Conservation (phyloP, 2,797 vertebrate species). For the Kryptolebias ocellatus region DNA sequence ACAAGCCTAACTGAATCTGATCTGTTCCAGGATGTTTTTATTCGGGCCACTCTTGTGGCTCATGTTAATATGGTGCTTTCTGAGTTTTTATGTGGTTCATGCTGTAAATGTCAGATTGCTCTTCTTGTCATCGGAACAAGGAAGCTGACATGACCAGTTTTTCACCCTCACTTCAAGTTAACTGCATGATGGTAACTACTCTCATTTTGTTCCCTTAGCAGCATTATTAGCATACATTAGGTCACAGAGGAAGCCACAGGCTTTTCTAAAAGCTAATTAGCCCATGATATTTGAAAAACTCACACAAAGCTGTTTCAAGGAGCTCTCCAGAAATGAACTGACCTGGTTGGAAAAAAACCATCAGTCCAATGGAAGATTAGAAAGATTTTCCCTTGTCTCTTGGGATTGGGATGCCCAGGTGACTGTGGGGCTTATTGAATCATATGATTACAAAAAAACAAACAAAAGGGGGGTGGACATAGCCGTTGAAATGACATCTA, state of each 20-base stretch:
- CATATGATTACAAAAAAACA: too few species aligned
- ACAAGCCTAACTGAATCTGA: background rate
- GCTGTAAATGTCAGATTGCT: background rate
- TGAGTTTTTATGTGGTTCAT: background rate
- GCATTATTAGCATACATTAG: slow-evolving; percentile 1
- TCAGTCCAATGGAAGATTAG: background rate
- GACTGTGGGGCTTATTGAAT: too few species aligned
- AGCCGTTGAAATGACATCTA: too few species aligned
- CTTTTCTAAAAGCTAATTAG: background rate
- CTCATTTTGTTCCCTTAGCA: background rate
- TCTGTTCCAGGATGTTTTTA: background rate
- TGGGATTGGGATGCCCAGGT: too few species aligned
- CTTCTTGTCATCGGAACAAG: background rate
- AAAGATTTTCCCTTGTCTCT: background rate
- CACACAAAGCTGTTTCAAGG: background rate
- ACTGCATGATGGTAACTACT: slow-evolving; percentile 1
- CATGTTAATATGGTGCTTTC: background rate
- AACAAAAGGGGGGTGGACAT: too few species aligned
- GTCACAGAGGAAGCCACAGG: background rate
- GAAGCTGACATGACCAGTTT: background rate
- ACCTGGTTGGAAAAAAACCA: background rate
- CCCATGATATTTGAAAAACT: slow-evolving; percentile 1
- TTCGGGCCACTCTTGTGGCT: background rate
- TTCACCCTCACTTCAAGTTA: background rate
- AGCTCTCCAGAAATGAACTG: background rate